Percentiles rank a stretch among this genome's conserved stretches.
Evolutionary conservation across 2,888 invertebrate genomes (phyloP).

Genomic region (Autographa gamma): DNA sequence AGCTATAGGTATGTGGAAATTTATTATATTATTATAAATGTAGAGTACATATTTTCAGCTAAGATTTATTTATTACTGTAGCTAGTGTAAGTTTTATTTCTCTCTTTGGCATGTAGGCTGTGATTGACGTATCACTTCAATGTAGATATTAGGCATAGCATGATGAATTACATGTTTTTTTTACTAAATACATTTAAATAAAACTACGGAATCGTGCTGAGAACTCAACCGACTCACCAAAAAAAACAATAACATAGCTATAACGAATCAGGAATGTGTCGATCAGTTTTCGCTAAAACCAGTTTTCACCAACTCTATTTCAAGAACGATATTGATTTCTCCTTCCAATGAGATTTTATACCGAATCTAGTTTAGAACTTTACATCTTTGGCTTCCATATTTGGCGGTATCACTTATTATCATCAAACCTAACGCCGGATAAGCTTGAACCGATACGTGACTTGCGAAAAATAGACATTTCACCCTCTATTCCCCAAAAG

Average conservation of each 20-base stretch:
- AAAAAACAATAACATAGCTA: conserved; percentile 2
- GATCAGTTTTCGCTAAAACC: background rate
- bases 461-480: conserved; percentile 85
- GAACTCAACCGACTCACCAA: background rate
- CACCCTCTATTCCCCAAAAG: conserved; percentile 61
- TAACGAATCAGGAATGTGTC: background rate
- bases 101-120: no score
- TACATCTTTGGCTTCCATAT: conserved; percentile 68
- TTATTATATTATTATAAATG: no score
- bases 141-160: background rate
- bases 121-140: no score
- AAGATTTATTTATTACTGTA: no score
- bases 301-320: background rate
- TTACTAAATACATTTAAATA: background rate
- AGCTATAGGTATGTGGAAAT: no score
- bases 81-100: no score
- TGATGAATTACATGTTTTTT: background rate
- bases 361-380: conserved; percentile 61
- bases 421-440: conserved; percentile 86
- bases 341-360: conserved; percentile 10
- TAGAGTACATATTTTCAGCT: no score
- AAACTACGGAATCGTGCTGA: conserved; percentile 4
- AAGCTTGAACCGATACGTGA: conserved; percentile 85
- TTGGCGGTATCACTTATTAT: conserved; percentile 86
- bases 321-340: background rate